Conservation (phyloP, 2,113 vertebrate species). For the Entomyzon cyanotis region DNA sequence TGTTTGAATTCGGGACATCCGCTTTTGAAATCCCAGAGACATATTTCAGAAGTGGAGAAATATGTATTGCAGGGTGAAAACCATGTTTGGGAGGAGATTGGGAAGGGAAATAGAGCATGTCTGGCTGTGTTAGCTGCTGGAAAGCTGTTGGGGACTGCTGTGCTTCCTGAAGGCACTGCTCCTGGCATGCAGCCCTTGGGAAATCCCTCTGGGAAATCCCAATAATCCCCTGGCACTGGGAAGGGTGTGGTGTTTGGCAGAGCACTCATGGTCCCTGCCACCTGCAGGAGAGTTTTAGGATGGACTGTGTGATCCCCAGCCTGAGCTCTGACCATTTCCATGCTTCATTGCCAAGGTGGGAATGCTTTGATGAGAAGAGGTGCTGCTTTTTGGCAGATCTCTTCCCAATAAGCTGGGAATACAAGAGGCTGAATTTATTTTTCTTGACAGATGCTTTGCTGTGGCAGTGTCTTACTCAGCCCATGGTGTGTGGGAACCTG, state of each 20-base stretch:
- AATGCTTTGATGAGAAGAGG: neutral
- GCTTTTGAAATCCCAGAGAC: neutral
- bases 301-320: neutral
- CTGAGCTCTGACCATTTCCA: neutral
- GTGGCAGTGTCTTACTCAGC: neutral
- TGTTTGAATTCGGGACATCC: neutral
- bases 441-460: conserved; percentile 1
- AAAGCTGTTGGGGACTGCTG: neutral
- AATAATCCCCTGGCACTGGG: neutral
- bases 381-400: conserved; percentile 35
- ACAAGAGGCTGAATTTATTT: neutral
- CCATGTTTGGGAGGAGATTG: neutral
- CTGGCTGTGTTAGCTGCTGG: neutral
- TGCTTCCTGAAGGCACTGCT: fast-evolving
- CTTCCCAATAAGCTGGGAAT: neutral
- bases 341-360: neutral
- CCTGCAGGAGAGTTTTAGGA: neutral
- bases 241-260: neutral
- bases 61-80: neutral
- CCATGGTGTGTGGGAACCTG: conserved; percentile 16
- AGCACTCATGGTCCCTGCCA: neutral
- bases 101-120: neutral
- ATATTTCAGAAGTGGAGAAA: neutral
- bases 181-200: neutral
- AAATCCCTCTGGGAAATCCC: neutral